Base-by-base conservation (phyloP, 2,888 invertebrate species). In the Cantharis flavilabris region DNA sequence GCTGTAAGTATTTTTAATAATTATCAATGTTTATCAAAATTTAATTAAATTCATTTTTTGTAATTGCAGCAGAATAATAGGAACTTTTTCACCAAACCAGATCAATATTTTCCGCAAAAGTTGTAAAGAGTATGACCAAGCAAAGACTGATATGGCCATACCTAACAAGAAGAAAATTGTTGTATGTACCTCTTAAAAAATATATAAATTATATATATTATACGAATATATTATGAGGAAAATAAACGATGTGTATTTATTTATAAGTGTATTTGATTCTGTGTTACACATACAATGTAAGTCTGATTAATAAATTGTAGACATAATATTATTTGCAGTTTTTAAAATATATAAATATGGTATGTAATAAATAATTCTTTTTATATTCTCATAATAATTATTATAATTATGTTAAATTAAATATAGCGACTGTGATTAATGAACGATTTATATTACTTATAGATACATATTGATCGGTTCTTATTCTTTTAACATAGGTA, bases 401-500 rank as follows among this genome's bases (percentile, higher is more conserved):
- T 49, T 49, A 49, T 49, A 49, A 49, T 49, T 83, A 83, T 81
- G 81, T 79, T 82, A 81, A 49, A 49, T 80, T 83, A 84, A 83
- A 82, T 83, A 84, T 85, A 84, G 84, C 83, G 82, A 84, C 83
- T 85, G 85, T 85, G 85, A 85, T 85, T 83, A 82, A 82, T 72
- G 71, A 76, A 76, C 73, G 73, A 72, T 75, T 76, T 76, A 72
- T 76, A 73, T 49, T 49, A 49, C 49, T 49, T 49, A 13, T 49
- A 49, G 49, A 49, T 49, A 49, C 49, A 49, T 49, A 49, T 49
- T 49, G n/a, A 49, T 49, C 49, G 13, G 49, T 49, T 49, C n/a
- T 49, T 49, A 49, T 49, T 49, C 49, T 49, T 49, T 49, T 9
- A 49, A 49, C 49, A 9, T 49, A 7, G 26, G 26, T 26, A 26